These are phyloP conservation scores for Sphaeramia orbicularis DNA, from an alignment of 2,797 vertebrate genomes.

Conservation along the genomic window DNA sequence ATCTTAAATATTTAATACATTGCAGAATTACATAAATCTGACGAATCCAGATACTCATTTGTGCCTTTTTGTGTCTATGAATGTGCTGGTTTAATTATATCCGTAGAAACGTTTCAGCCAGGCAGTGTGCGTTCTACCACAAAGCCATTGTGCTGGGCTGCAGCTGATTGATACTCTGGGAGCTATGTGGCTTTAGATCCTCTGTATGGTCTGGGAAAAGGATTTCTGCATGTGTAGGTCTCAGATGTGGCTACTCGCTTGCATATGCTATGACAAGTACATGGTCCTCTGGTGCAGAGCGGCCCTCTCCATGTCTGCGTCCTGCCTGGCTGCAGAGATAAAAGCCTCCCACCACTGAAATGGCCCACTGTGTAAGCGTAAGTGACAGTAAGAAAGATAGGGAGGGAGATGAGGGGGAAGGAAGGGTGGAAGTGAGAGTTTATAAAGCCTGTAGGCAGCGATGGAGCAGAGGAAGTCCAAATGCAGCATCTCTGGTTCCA, in stretches of 20 bases:
- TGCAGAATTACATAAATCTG: constrained; percentile 54
- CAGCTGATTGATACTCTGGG: constrained; percentile 34
- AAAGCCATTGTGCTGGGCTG: constrained; percentile 31
- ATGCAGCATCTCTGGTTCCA: constrained; percentile 36
- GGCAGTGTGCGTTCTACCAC: constrained; percentile 30
- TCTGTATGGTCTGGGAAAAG: constrained; percentile 43
- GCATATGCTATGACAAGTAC: constrained; percentile 58
- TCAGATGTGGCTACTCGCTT: constrained; percentile 61
- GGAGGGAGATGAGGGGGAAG: constrained; percentile 36
- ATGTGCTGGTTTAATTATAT: constrained; percentile 27
- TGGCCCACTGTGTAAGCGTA: constrained; percentile 69
- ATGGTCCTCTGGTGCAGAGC: constrained; percentile 52
- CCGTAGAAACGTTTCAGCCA: constrained; percentile 23
- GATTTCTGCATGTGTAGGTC: constrained; percentile 46
- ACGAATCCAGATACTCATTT: constrained; percentile 39
- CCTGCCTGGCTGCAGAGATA: constrained; percentile 69
- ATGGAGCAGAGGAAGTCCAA: constrained; percentile 52
- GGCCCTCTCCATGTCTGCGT: constrained; percentile 62
- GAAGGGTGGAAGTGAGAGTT: constrained; percentile 42
- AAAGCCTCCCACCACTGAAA: constrained; percentile 71
- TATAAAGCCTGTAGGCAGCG: constrained; percentile 57
- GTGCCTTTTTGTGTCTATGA: constrained; percentile 16
- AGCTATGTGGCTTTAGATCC: constrained; percentile 49
- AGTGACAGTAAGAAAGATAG: constrained; percentile 70
- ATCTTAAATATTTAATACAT: no score